Evolutionary conservation across 2,888 invertebrate species (phyloP).

Genomic region (Diadegma fenestrale): DNA sequence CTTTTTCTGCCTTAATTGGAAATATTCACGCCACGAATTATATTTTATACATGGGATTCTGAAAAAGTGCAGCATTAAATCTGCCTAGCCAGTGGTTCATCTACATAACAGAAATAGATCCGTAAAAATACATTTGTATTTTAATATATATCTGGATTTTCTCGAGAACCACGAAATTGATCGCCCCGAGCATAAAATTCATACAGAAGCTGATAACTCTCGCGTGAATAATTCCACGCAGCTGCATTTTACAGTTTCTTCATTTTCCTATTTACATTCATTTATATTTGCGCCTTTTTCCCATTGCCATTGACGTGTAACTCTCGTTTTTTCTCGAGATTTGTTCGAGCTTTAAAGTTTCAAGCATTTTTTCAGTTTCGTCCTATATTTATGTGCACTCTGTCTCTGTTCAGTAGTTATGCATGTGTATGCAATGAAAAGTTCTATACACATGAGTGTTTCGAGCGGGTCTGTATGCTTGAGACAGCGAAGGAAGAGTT

Average conservation of each 20-base stretch:
- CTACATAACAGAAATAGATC: slow-evolving; percentile 15
- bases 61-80: slow-evolving; percentile 3
- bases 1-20: slow-evolving; percentile 54
- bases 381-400: slow-evolving; percentile 28
- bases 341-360: slow-evolving; percentile 40
- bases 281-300: slow-evolving; percentile 31
- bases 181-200: slow-evolving; percentile 56
- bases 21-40: slow-evolving; percentile 28
- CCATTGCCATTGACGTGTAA: slow-evolving; percentile 9
- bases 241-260: slow-evolving; percentile 64
- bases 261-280: slow-evolving; percentile 53
- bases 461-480: slow-evolving; percentile 28
- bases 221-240: slow-evolving; percentile 66
- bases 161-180: slow-evolving; percentile 62
- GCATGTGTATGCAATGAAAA: slow-evolving; percentile 33
- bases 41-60: neutral
- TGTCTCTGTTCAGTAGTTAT: slow-evolving; percentile 22
- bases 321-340: slow-evolving; percentile 25
- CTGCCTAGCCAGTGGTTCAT: slow-evolving; percentile 5
- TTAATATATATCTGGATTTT: slow-evolving; percentile 45
- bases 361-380: slow-evolving; percentile 30
- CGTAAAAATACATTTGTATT: slow-evolving; percentile 14
- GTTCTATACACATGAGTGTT: slow-evolving; percentile 6
- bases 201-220: slow-evolving; percentile 64
- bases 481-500: slow-evolving; percentile 37